phyloP scores from a whole-genome alignment of 1,140 invertebrate species.

The Leptopilina boulardi region DNA sequence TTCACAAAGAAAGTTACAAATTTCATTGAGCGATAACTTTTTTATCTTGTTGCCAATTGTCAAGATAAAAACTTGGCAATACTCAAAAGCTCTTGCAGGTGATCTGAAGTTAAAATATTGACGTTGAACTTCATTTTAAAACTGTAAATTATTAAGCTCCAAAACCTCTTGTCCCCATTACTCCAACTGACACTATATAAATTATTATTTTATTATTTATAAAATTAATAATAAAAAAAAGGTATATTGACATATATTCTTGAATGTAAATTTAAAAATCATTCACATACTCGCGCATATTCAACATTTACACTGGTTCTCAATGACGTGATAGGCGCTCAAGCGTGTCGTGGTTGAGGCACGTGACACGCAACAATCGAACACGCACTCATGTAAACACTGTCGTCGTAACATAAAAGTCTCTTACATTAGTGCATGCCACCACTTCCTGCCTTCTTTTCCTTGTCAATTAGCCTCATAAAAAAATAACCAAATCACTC shows the following conservation, averaged over 20 bases:
- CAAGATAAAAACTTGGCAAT: too few species aligned
- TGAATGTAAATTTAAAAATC: not conserved
- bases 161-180: too few species aligned
- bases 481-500: not conserved
- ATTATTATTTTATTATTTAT: too few species aligned
- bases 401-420: constrained; percentile 25
- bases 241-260: not conserved
- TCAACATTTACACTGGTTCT: constrained; percentile 41
- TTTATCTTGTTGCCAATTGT: too few species aligned
- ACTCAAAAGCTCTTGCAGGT: too few species aligned
- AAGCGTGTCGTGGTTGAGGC: constrained; percentile 52
- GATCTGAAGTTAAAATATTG: too few species aligned
- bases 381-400: constrained; percentile 61
- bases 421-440: constrained; percentile 54
- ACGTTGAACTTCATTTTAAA: too few species aligned
- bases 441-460: constrained; percentile 50
- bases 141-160: too few species aligned
- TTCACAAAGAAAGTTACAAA: too few species aligned
- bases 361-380: constrained; percentile 65
- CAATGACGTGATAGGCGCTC: constrained; percentile 49
- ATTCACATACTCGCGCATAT: constrained; percentile 37
- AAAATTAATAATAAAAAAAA: too few species aligned
- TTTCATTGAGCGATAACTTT: too few species aligned
- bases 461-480: constrained; percentile 21
- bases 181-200: too few species aligned